These are phyloP conservation scores for Tetramorium simillimum DNA, from an alignment of 1,140 invertebrate species.

Conservation along the genomic window DNA sequence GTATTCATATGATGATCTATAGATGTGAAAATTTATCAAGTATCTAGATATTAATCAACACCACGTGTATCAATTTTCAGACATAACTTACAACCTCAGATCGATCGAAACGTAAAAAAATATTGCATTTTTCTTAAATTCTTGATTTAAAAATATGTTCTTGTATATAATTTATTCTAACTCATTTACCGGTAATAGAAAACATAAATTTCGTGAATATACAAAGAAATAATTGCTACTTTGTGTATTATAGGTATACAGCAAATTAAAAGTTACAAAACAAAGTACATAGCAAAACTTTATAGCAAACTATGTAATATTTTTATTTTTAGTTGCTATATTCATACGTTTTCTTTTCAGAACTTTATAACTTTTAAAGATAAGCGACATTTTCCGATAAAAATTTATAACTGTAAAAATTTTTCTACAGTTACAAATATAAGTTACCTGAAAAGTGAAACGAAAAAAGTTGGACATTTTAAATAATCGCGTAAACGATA, in stretches of 20 bases:
- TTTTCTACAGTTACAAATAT: neutral
- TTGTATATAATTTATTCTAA: neutral
- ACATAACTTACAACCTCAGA: neutral
- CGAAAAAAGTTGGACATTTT: neutral
- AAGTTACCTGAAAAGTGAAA: neutral
- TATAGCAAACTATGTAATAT: neutral
- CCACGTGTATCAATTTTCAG: neutral
- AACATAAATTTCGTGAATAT: neutral
- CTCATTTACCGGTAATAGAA: neutral
- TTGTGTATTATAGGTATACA: neutral
- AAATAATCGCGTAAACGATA: neutral
- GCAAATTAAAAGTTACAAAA: slow-evolving; percentile 12
- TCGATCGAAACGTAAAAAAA: neutral
- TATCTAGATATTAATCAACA: neutral
- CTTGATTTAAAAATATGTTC: neutral
- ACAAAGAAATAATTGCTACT: neutral
- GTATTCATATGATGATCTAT: neutral
- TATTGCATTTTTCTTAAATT: neutral
- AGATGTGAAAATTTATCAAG: neutral
- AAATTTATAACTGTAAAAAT: neutral
- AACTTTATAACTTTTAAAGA: neutral
- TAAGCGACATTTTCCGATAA: neutral
- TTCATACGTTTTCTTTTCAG: neutral
- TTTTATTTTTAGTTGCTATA: neutral
- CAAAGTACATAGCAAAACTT: neutral